These are phyloP conservation scores for Trachelipus rathkii DNA, from an alignment of 1,140 invertebrate genomes.

Conservation along the genomic window DNA sequence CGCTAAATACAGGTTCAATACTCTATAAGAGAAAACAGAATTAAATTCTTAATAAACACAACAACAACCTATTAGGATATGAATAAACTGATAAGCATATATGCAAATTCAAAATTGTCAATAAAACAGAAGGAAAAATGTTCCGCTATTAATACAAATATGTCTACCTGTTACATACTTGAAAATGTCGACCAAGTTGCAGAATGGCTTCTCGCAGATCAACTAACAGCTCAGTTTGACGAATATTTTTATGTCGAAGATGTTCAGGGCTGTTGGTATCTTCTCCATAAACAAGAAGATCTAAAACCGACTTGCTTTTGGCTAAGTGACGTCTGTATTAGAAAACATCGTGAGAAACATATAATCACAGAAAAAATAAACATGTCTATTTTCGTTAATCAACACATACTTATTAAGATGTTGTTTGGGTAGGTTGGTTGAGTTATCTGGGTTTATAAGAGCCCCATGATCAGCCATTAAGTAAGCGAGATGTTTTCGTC, in stretches of 20 bases:
- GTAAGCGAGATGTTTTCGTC: conserved; percentile 86
- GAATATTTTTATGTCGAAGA: conserved; percentile 92
- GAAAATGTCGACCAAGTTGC: conserved; percentile 81
- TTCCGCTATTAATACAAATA: too few relatives aligned
- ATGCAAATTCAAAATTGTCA: too few relatives aligned
- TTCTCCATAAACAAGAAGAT: conserved; percentile 80
- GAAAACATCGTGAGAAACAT: not conserved
- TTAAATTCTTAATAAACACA: too few relatives aligned
- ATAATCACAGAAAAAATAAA: not conserved
- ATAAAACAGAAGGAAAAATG: too few relatives aligned
- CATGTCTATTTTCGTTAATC: not conserved
- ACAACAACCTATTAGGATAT: too few relatives aligned
- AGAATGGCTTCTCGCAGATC: conserved; percentile 92
- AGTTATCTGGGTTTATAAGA: conserved; percentile 81
- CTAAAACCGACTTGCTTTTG: conserved; percentile 83
- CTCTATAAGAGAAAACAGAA: conserved; percentile 21
- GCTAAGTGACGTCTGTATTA: conserved; percentile 71
- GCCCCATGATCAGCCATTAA: conserved; percentile 94
- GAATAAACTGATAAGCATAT: too few relatives aligned
- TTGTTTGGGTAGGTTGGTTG: conserved; percentile 86
- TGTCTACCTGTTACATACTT: conserved; percentile 55
- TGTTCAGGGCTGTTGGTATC: conserved; percentile 64
- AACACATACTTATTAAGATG: conserved; percentile 62
- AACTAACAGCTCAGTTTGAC: conserved; percentile 91
- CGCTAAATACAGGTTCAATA: conserved; percentile 34